Percentiles rank a stretch among this genome's conserved stretches.
These are phyloP conservation scores for Gallinago nigripennis DNA, from an alignment of 2,797 vertebrate species.

Conservation along the genomic window DNA sequence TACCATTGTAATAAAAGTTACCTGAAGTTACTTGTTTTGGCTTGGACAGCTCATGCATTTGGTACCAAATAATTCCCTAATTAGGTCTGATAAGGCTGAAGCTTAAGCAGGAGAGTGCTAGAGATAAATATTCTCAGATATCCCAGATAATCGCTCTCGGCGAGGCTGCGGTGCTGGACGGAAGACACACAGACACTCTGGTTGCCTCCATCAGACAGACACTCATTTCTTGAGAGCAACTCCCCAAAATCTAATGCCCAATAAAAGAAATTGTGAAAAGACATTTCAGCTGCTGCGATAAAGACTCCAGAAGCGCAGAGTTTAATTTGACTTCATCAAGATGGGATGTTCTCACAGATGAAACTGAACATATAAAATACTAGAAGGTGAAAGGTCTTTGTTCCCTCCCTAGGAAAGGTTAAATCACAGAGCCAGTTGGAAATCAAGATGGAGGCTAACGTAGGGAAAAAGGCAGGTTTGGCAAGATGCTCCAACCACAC, in stretches of 20 bases:
- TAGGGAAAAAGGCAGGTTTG: constrained; percentile 1
- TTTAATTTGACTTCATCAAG: neutral
- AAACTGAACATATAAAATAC: neutral
- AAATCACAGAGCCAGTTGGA: neutral
- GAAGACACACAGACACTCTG: neutral
- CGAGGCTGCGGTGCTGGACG: neutral
- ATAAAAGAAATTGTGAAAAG: neutral
- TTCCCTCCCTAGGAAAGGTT: neutral
- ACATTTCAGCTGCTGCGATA: neutral
- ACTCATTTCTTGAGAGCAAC: neutral
- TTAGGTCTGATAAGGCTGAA: constrained; percentile 28
- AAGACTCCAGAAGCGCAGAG: neutral
- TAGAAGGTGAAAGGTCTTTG: neutral
- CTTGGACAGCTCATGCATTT: neutral
- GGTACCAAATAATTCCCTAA: constrained; percentile 3
- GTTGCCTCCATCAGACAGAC: neutral
- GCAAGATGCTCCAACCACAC: constrained; percentile 41
- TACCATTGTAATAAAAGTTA: neutral
- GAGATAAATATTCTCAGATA: constrained; percentile 28
- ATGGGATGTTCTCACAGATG: neutral
- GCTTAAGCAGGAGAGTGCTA: constrained; percentile 16
- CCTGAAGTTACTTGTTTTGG: neutral
- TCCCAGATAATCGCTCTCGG: neutral
- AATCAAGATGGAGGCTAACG: neutral
- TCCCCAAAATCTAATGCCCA: neutral